Percentiles rank a stretch among this genome's conserved stretches.
These are phyloP conservation scores for Crotalus helleri DNA, from an alignment of 2,113 vertebrate genomes.

Conservation along the genomic window DNA sequence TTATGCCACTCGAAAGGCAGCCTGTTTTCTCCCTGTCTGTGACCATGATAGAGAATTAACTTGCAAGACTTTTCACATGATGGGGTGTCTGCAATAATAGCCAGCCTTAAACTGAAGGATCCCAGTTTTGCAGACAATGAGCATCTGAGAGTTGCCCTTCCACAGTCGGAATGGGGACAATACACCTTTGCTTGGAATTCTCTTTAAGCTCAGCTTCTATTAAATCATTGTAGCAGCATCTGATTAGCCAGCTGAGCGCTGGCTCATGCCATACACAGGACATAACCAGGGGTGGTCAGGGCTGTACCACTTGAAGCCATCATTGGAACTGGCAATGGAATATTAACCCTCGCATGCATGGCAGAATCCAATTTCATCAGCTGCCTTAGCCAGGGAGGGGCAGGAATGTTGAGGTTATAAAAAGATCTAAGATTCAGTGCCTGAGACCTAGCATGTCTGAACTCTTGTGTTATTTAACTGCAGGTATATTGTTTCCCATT, in stretches of 20 bases:
- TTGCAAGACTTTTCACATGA: neutral
- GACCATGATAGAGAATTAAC: neutral
- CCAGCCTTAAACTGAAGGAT: neutral
- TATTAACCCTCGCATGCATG: slow-evolving; percentile 15
- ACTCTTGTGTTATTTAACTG: neutral
- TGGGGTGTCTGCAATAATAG: neutral
- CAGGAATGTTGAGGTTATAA: neutral
- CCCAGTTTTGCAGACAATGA: slow-evolving; percentile 1
- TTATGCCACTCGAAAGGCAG: neutral
- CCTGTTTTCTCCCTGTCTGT: neutral
- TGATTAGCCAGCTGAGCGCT: slow-evolving; percentile 41
- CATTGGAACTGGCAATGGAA: slow-evolving; percentile 14
- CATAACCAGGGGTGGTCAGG: neutral
- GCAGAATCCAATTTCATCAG: neutral
- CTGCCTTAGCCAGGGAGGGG: neutral
- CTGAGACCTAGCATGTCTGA: neutral
- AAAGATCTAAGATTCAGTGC: neutral
- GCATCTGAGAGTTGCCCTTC: neutral
- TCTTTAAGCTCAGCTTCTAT: slow-evolving; percentile 35
- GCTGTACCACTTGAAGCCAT: slow-evolving; percentile 26
- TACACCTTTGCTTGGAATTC: slow-evolving; percentile 40
- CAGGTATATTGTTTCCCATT: neutral
- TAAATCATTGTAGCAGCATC: slow-evolving; percentile 44
- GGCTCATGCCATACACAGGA: slow-evolving; percentile 34
- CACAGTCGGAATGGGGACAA: slow-evolving; percentile 45